These are phyloP conservation scores for Lissocephala sabroskyi DNA, from an alignment of 2,888 invertebrate genomes.

Conservation along the genomic window DNA sequence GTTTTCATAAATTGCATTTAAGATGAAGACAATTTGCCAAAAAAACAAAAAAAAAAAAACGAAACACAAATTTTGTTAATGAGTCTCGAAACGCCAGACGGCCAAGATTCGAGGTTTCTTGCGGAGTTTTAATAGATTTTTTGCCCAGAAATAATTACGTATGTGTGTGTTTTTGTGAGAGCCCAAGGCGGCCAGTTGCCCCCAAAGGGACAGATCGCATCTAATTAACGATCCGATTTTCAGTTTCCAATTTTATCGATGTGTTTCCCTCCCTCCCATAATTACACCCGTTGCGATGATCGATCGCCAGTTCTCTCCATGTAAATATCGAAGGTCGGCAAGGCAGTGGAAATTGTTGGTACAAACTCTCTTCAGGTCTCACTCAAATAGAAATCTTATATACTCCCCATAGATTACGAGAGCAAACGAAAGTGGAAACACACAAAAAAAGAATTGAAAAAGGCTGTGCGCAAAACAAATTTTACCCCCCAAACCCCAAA, in stretches of 20 bases:
- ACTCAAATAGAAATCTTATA: slow-evolving; percentile 13
- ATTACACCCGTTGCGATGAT: too few relatives aligned
- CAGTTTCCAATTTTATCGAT: too few relatives aligned
- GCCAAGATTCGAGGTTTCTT: slow-evolving; percentile 6
- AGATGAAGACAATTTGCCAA: slow-evolving; percentile 19
- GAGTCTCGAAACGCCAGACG: too few relatives aligned
- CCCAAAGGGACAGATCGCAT: slow-evolving; percentile 5
- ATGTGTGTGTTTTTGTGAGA: too few relatives aligned
- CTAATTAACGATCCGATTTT: slow-evolving; percentile 18
- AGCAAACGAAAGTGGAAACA: slow-evolving; percentile 8
- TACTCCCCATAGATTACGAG: slow-evolving; percentile 3
- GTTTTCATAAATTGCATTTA: too few relatives aligned
- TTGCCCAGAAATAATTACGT: too few relatives aligned
- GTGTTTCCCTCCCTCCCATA: too few relatives aligned
- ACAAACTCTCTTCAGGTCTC: slow-evolving; percentile 54
- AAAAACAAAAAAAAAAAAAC: slow-evolving; percentile 14
- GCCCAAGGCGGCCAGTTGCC: not conserved
- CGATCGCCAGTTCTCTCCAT: too few relatives aligned
- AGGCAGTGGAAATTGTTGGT: slow-evolving; percentile 39
- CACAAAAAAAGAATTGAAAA: slow-evolving; percentile 34
- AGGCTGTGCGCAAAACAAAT: slow-evolving; percentile 53
- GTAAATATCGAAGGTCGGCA: too few relatives aligned
- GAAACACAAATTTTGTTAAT: not conserved
- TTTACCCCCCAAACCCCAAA: too few relatives aligned
- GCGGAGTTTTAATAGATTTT: slow-evolving; percentile 21